Percentiles rank a stretch among this genome's conserved stretches.
phyloP scores from a whole-genome alignment of 1,140 invertebrate genomes.

The Fopius arisanus region DNA sequence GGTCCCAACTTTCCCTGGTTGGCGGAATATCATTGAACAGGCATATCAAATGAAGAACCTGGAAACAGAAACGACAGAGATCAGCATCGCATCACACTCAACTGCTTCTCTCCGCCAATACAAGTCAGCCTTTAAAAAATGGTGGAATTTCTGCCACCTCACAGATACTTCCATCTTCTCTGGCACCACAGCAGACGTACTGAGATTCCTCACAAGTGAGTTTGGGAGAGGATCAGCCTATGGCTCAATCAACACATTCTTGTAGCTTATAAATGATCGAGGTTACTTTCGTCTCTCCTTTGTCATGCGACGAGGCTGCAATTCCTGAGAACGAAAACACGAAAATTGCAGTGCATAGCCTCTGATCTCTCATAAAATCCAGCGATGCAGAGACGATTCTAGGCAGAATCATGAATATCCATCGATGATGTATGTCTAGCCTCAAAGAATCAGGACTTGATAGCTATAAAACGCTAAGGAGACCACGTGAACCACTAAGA shows the following conservation, averaged over 20 bases:
- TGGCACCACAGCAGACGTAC: constrained; percentile 6
- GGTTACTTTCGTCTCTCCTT: no score
- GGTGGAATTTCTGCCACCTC: constrained; percentile 28
- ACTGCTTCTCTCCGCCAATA: constrained; percentile 11
- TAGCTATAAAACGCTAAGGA: no score
- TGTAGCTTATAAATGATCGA: no score
- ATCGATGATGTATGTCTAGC: no score
- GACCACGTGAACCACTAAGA: no score
- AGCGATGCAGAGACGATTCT: no score
- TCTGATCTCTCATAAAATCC: no score
- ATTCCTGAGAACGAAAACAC: no score
- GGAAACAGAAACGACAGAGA: not conserved
- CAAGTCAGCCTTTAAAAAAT: constrained; percentile 15
- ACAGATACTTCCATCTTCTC: constrained; percentile 14
- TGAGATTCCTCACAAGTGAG: constrained; percentile 31
- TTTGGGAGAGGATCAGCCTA: constrained; percentile 36
- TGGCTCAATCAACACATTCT: constrained; percentile 33
- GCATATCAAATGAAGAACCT: not conserved
- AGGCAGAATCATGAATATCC: no score
- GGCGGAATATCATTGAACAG: constrained; percentile 18
- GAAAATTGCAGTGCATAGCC: no score
- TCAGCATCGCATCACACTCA: constrained; percentile 10
- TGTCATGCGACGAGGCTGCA: no score
- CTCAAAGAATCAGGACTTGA: no score
- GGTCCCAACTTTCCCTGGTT: constrained; percentile 29